Evolutionary conservation across 2,888 invertebrate genomes (phyloP).

Genomic region (Hetaerina titia): DNA sequence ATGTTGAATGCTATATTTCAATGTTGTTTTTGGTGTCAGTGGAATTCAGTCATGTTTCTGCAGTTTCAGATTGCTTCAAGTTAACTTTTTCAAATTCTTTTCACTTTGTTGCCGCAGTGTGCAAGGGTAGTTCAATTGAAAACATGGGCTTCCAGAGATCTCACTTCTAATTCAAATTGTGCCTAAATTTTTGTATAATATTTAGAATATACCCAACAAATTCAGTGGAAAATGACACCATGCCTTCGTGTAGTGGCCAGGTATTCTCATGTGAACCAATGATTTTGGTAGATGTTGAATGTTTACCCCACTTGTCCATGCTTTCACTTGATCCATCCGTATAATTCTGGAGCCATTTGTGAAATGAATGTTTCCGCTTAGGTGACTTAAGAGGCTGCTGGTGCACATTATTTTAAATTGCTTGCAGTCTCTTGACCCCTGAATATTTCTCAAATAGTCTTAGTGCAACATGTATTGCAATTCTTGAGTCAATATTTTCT

Average conservation of each 20-base stretch:
- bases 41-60: slow-evolving; percentile 27
- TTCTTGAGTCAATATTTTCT: neutral
- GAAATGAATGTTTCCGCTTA: neutral
- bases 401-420: slow-evolving; percentile 43
- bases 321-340: neutral
- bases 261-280: neutral
- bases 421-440: neutral
- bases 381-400: neutral
- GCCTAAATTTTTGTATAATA: no score
- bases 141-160: neutral
- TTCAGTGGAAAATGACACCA: neutral
- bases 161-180: neutral
- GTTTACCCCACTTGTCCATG: neutral
- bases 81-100: slow-evolving; percentile 15
- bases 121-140: slow-evolving; percentile 16
- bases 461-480: slow-evolving; percentile 37
- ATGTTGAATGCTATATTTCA: neutral
- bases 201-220: no score
- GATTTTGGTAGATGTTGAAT: neutral
- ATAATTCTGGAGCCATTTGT: neutral
- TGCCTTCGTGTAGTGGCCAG: neutral
- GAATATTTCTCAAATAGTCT: slow-evolving; percentile 36
- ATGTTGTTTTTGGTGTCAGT: neutral
- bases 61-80: neutral
- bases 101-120: neutral